Base-by-base conservation (phyloP, 1,140 invertebrate species). In the Meloidogyne hapla region DNA sequence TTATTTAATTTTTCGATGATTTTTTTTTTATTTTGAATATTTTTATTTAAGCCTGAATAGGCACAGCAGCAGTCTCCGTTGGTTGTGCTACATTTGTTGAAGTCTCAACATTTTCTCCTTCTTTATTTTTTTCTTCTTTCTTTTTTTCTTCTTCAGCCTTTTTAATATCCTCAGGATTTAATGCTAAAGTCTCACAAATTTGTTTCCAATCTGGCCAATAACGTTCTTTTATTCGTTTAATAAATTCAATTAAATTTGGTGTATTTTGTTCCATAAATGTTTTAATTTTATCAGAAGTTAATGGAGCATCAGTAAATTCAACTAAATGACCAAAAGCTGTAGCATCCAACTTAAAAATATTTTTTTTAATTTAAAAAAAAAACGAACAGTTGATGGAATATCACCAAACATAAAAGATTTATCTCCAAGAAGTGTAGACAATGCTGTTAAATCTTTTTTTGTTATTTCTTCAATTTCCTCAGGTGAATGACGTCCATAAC, bases 401-500 rank as follows among this genome's bases (percentile, higher is more conserved):
- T 95, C 93, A 25, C 94, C 94, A 85, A 95, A 95, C 91, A 96
- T 95, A 91, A 93, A 96, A 10, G 92, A 91, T 88, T 94, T 95
- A 85, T 94, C 94, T 65, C 92, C 92, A 61, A 96, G 40, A 38
- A n/a, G 85, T 95, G 88, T 93, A 91, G 83, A 94, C 92, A 69
- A 93, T 93, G 40, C 95, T 88, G 93, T 93, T 77, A 96, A 89
- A 89, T 96, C 94, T 78, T 92, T 91, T 88, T 94, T 93, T 71
- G 93, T 93, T 81, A 95, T 94, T 85, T 94, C 92, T 80, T 92
- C 90, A 79, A 96, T 93, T 88, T 96, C 94, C 80, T 95, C 94
- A 70, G 92, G 90, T 77, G 91, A 93, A 88, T 95, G 93, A 26
- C 94, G 92, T 71, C 94, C 94, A 88, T 95, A 93, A 76, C 94